A percentile compares a stretch with the other conserved stretches of the same genome.
Evolutionary conservation across 1,140 invertebrate species (phyloP).

Genomic region (Antheraea mylitta): DNA sequence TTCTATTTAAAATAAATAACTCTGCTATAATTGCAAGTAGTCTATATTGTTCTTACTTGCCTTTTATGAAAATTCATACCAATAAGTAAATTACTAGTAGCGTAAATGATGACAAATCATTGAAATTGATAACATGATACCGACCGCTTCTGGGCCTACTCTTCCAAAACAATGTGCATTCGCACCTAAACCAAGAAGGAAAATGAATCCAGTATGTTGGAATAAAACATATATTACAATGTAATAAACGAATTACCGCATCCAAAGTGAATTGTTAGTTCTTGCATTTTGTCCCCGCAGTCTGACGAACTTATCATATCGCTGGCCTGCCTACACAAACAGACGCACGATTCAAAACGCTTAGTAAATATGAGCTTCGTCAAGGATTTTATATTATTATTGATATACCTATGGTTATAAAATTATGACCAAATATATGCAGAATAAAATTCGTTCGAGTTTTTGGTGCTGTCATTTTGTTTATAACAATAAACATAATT

Average conservation of each 20-base stretch:
- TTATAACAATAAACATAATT: no score
- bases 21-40: no score
- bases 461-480: background rate
- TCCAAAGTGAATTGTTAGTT: conserved; percentile 12
- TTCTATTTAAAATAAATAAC: no score
- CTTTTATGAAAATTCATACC: no score
- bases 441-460: background rate
- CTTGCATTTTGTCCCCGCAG: conserved; percentile 6
- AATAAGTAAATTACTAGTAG: no score
- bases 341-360: conserved; percentile 22
- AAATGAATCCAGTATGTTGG: no score
- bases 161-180: no score
- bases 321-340: conserved; percentile 34
- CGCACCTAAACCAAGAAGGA: no score
- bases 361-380: conserved; percentile 26
- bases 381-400: conserved; percentile 19
- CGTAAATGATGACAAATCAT: no score
- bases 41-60: no score
- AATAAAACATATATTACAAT: background rate
- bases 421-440: background rate
- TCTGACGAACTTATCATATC: conserved; percentile 29
- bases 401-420: conserved; percentile 12
- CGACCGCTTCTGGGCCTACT: no score
- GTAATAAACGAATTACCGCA: conserved; percentile 3
- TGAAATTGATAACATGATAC: no score